Evolutionary conservation across 2,113 vertebrate species (phyloP), one percentile per base, ranked within the genome.

Genomic region (Ia io): DNA sequence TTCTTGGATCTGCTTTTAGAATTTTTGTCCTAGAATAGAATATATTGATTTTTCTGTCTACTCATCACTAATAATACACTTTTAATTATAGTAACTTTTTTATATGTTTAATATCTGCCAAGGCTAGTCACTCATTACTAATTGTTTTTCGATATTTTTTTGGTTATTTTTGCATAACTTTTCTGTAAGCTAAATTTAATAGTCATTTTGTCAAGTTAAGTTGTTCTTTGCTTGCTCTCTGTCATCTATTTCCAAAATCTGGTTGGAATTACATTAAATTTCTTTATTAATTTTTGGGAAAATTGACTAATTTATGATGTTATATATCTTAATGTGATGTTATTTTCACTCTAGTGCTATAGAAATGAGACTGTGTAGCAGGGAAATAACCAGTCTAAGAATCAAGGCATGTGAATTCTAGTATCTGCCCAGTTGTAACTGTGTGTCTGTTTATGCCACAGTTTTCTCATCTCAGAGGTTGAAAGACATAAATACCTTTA

Each of bases 1-100:
- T 95, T 96, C 73, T 83, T 93, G 53, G 56, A 56, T 91, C 30
- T 79, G 9, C 53, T 91, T 86, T 94, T 59, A 86, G 69, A 96
- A 91, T 85, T 96, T 97, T 74, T 92, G 17, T 86, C 90, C 59
- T 37, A 73, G 67, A 76, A 85, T n/a, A 93, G 83, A 94, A 67
- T 61, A 23, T 77, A 82, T 94, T 93, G 74, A 94, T 78, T 96
- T 71, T 94, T 83, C 74, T 85, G 90, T 93, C 35, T 73, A 28
- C 61, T 89, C 69, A 88, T 85, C 53, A 47, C 78, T 85, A 93
- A 69, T 94, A 88, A 89, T 94, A 79, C 20, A 84, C 32, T 67
- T 84, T 93, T 93, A 94, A 79, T 91, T 93, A 37, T 37, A 92
- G 78, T 56, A 83, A 61, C 53, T 89, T 95, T 84, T 71, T 74